Evolutionary conservation across 1,140 invertebrate species (phyloP).

Genomic region (Lycorma delicatula): DNA sequence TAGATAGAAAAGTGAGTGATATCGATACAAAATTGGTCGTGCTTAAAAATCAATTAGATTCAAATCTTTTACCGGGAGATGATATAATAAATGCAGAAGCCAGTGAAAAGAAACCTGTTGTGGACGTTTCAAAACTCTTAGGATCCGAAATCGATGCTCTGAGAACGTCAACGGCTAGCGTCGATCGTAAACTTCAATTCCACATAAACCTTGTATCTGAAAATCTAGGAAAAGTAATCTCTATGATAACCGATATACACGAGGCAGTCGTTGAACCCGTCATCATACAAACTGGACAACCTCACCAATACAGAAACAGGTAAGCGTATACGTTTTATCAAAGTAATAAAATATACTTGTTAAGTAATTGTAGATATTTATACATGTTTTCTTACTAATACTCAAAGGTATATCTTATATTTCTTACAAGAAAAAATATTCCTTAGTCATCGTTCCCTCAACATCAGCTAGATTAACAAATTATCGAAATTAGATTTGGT

Average conservation of each 20-base stretch:
- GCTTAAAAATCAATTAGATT: conserved; percentile 71
- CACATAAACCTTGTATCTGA: conserved; percentile 75
- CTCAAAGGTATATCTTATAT: no score
- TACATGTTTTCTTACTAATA: no score
- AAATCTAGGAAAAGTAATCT: conserved; percentile 63
- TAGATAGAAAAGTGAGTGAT: conserved; percentile 62
- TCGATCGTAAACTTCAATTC: conserved; percentile 74
- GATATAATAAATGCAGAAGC: conserved; percentile 76
- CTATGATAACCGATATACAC: conserved; percentile 69
- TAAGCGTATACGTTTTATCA: no score
- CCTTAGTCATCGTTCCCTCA: no score
- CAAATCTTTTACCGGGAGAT: conserved; percentile 65
- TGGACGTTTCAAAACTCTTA: conserved; percentile 68
- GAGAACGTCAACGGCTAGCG: conserved; percentile 59
- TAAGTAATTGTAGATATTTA: no score
- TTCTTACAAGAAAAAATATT: no score
- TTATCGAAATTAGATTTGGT: no score
- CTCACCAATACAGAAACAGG: conserved; percentile 38
- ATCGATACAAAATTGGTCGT: conserved; percentile 69
- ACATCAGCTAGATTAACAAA: no score
- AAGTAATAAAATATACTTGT: no score
- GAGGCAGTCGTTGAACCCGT: conserved; percentile 59
- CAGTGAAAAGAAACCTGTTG: conserved; percentile 70
- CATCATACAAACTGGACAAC: conserved; percentile 10
- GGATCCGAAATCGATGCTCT: conserved; percentile 66